Evolutionary conservation across 2,888 invertebrate species (phyloP).

Genomic region (Mythimna ferrago): DNA sequence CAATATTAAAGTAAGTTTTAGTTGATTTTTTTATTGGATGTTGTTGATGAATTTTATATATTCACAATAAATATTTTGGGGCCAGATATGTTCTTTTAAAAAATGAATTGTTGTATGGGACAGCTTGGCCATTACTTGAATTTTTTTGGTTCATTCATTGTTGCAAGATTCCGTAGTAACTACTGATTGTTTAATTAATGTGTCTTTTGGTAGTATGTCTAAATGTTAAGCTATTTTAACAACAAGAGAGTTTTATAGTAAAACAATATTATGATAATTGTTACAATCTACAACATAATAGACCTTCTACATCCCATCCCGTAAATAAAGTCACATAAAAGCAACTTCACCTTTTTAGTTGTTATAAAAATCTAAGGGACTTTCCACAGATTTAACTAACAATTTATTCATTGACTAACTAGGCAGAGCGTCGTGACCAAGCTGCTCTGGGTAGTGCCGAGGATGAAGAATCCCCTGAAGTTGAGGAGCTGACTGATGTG

Average conservation of each 20-base stretch:
- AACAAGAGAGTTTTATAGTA: neutral
- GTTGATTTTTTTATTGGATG: neutral
- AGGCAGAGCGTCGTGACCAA: conserved; percentile 84
- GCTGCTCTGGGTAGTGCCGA: conserved; percentile 72
- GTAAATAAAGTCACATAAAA: conserved; percentile 7
- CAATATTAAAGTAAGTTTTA: conserved; percentile 1
- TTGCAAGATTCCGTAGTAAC: too few species aligned
- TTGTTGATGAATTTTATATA: neutral
- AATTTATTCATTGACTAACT: conserved; percentile 49
- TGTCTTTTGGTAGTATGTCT: neutral
- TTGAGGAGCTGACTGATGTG: conserved; percentile 83
- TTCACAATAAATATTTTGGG: too few species aligned
- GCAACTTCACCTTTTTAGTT: conserved; percentile 15
- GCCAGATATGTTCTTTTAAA: neutral
- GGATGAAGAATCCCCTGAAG: conserved; percentile 76
- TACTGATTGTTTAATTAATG: too few species aligned
- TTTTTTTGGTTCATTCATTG: neutral
- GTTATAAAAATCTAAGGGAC: conserved; percentile 37
- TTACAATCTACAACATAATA: conserved; percentile 10
- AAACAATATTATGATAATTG: neutral
- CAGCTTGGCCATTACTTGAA: neutral
- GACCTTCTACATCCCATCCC: neutral
- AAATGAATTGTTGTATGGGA: neutral
- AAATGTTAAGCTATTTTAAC: neutral
- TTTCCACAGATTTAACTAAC: conserved; percentile 47